Evolutionary conservation across 2,888 invertebrate species (phyloP), one percentile per base, ranked within the genome.

Genomic region (Desoria tigrina): DNA sequence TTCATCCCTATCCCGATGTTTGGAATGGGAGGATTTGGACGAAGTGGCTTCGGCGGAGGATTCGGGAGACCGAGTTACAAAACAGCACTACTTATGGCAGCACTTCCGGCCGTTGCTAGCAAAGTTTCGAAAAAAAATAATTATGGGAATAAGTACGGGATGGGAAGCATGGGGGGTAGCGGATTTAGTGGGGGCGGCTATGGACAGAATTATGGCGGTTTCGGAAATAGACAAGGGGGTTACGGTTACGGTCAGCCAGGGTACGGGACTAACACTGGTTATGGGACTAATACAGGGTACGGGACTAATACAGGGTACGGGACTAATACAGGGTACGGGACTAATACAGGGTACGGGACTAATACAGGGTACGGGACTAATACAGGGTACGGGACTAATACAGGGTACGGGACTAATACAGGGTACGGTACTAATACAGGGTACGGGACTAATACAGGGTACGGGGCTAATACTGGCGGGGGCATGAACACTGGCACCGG

Each of bases 61-160:
- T 51, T 64, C 14, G 66, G 63, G 14, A 69, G 74, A 1, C 65
- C 68, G n/a, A 66, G 66, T 58, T 71, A 68, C 55, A 74, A 74
- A 59, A 68, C 75, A 2, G 70, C 73, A 1, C 68, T 75, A 72
- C 23, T 74, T 11, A 68, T 75, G 72, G 71, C 72, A 1, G 71
- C 75, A 7, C 63, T 75, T 45, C 75, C 75, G 2, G 51, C 51
- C 16, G 68, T 70, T 26, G 74, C 73, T 2, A 70, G 66, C 54
- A 59, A 69, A 18, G 28, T 69, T 3, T 61, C 55, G 4, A 50
- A 53, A 23, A 61, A 59, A 2, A 56, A 58, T 18, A 67, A 63
- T n/a, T 71, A 68, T 60, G 68, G 68, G 7, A 58, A 60, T 14
- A 56, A 39, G 23, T 65, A 55, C 37, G 65, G 65, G 11, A 32